Base-by-base conservation (phyloP, 2,888 invertebrate genomes). In the Epinotia nisella region DNA sequence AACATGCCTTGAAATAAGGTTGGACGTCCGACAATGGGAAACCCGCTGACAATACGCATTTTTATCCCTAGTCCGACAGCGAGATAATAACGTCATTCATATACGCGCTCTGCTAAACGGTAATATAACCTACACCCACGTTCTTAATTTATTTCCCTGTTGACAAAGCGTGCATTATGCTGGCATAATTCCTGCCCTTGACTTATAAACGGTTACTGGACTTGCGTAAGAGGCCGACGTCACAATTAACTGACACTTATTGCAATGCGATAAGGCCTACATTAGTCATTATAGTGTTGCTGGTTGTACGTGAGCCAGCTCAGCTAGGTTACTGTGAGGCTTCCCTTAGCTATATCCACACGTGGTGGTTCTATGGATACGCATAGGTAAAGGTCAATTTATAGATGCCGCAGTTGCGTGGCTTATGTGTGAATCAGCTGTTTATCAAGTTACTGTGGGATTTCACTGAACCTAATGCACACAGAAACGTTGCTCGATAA, bases 301-400 rank as follows among this genome's bases (percentile, higher is more conserved):
- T 35, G 35, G 35, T 35, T 35, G 21, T 35, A 15, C 19, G 29
- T 73, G 68, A 73, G 56, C 69, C 73, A 73, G 51, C 45, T 72
- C 62, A 67, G 62, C 62, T 61, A 15, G 49, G 58, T 69, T 64
- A 55, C n/a, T 59, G 67, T 51, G 51, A n/a, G 73, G 73, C 41
- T 73, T 73, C 73, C 24, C 41, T 60, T 62, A 21, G 59, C 62
- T 45, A 13, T 15, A 39, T 56, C 66, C 15, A 59, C 58, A 55
- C 15, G n/a, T 62, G 11, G n/a, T 62, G 11, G 21, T 24, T 29
- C 45, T 11, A 21, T 45, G 2, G 21, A 17, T 60, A 19, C 17
- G 58, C n/a, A 21, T 58, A 35, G 41, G 24, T 49, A 11, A 49
- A 62, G 49, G 62, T 49, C 61, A 61, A 45, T 62, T 29, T 29